A percentile compares a stretch with the other conserved stretches of the same genome.
phyloP scores from a whole-genome alignment of 2,797 vertebrate genomes.

The Atherinosoma microstoma region DNA sequence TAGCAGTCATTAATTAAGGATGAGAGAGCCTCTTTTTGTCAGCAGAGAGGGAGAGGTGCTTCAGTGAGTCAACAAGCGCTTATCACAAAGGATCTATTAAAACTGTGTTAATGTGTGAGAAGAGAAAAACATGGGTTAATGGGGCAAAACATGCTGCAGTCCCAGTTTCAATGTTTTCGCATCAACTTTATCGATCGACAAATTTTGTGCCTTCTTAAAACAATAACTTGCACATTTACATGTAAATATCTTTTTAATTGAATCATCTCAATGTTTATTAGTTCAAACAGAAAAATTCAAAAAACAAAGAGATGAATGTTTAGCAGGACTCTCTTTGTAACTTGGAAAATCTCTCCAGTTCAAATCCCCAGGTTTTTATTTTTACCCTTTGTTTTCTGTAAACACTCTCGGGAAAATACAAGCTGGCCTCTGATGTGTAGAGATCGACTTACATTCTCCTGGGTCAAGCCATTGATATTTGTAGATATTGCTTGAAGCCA shows the following conservation, averaged over 20 bases:
- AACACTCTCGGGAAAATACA: background rate
- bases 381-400: background rate
- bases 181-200: background rate
- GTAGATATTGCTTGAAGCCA: conserved; percentile 94
- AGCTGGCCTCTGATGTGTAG: background rate
- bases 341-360: background rate
- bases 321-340: background rate
- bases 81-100: conserved; percentile 41
- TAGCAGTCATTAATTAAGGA: conserved; percentile 70
- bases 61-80: conserved; percentile 54
- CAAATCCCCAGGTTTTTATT: conserved; percentile 2
- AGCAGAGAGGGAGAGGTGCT: conserved; percentile 48
- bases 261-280: background rate
- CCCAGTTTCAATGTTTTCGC: background rate
- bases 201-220: background rate
- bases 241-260: background rate
- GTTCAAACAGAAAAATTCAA: background rate
- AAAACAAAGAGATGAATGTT: background rate
- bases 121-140: conserved; percentile 13
- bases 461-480: conserved; percentile 90
- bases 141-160: conserved; percentile 33
- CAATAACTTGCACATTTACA: background rate
- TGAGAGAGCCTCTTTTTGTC: conserved; percentile 54
- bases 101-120: conserved; percentile 11
- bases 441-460: conserved; percentile 88